Base-by-base conservation (phyloP, 2,113 vertebrate genomes). In the Hepsetus odoe region DNA sequence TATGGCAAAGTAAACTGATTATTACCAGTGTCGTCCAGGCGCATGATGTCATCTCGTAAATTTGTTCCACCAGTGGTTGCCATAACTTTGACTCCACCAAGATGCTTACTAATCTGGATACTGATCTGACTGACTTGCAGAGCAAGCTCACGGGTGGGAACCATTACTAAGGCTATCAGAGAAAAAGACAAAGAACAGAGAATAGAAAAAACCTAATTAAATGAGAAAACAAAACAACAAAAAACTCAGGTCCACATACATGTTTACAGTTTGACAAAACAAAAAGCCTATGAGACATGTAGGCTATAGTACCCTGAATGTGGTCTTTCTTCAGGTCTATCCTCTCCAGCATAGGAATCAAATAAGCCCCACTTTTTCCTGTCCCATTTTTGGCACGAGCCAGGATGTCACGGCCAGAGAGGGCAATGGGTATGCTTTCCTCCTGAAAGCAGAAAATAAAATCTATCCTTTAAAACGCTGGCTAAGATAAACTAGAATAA, bases 71-170 rank as follows among this genome's bases (percentile, higher is more conserved):
- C 93, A 0, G 93, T 94, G 46, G 93, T 94, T 28, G 93, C 93
- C 93, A 94, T 94, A 67, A 93, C 87, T 84, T 93, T 94, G 44
- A 93, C 90, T 61, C 92, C 93, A 28, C 92, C 91, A 33, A 94
- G 85, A 84, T 93, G 93, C 82, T 94, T 94, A 83, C 92, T 93
- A 85, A 94, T 80, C 85, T 94, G 92, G 84, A 94, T 94, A 81
- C 89, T 88, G 80, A 94, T 94, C 89, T 94, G 93, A 77, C 93
- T 94, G 77, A 94, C 88, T 84, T 94, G 93, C 83, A 94, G 89
- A 0, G 93, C 93, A 82, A 94, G 84, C 86, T 94, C 93, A 72
- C 93, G 91, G 5, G 93, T 93, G 46, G 93, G 93, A 20, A 94
- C 93, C 88, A 94, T 87, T 51, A 94, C 93, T 8, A 94, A 58